A percentile compares a stretch with the other conserved stretches of the same genome.
Evolutionary conservation across 2,888 invertebrate genomes (phyloP).

Genomic region (Eustalomyia histrio): DNA sequence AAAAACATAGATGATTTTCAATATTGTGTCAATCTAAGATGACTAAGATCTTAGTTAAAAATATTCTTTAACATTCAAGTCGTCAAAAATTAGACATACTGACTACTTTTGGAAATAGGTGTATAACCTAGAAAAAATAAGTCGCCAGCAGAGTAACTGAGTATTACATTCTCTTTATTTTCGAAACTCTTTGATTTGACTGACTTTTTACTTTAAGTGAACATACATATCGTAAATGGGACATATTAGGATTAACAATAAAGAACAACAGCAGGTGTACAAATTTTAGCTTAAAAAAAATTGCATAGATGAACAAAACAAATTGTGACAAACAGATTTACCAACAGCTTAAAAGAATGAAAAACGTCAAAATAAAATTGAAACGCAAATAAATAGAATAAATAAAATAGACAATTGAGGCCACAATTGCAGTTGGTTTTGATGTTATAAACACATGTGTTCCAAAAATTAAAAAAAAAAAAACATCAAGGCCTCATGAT

Average conservation of each 20-base stretch:
- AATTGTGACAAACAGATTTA: slow-evolving; percentile 44
- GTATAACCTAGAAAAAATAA: too few relatives aligned
- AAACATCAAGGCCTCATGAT: neutral
- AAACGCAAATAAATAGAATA: slow-evolving; percentile 45
- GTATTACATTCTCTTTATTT: too few relatives aligned
- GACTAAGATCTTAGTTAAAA: too few relatives aligned
- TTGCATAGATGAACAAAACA: slow-evolving; percentile 23
- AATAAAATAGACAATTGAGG: slow-evolving; percentile 57
- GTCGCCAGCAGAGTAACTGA: too few relatives aligned
- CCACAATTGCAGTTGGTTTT: slow-evolving; percentile 35
- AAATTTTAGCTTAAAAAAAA: slow-evolving; percentile 6
- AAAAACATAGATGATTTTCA: too few relatives aligned
- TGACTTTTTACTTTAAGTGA: too few relatives aligned
- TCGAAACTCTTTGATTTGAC: too few relatives aligned
- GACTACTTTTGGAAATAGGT: too few relatives aligned
- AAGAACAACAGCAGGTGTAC: slow-evolving; percentile 58
- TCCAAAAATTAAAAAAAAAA: neutral
- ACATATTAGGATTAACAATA: slow-evolving; percentile 55
- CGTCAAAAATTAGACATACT: too few relatives aligned
- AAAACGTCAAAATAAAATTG: slow-evolving; percentile 20
- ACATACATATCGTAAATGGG: too few relatives aligned
- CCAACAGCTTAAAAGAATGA: neutral
- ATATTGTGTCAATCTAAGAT: too few relatives aligned
- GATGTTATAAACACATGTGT: slow-evolving; percentile 34
- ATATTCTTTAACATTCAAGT: too few relatives aligned